Base-by-base conservation (phyloP, 2,113 vertebrate genomes). In the Ageneiosus marmoratus region DNA sequence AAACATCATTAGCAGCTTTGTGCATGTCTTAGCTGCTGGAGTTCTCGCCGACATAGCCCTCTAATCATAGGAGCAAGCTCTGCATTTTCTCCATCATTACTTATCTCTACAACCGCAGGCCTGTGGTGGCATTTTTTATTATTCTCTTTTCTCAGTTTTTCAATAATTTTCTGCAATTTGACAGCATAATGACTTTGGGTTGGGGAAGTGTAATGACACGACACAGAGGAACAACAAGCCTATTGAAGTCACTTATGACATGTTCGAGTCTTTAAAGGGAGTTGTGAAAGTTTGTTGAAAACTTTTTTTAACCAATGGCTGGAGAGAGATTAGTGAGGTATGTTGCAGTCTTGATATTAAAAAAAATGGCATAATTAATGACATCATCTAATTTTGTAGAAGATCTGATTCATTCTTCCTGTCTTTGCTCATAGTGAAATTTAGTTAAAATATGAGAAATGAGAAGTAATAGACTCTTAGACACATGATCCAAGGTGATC, bases 61-160 rank as follows among this genome's bases (percentile, higher is more conserved):
- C 12, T 53, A 56, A 75, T 62, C 80, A 82, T 8, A 55, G 46
- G 74, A 27, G 29, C 34, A 27, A n/a, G 62, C 80, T 16, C 32
- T 24, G 11, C 24, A 32, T 60, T 55, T 83, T 56, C 73, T 29
- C 29, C 32, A 3, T 13, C 58, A 27, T 76, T 16, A 20, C 56
- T 76, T 76, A 76, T 67, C 81, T 67, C 34, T 2, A 6, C n/a
- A 10, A 75, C 73, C 22, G 7, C 77, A 48, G 77, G 77, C 73
- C 32, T 27, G 15, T 3, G 7, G n/a, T 22, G 48, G 32, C 34
- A 2, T 18, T 41, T 51, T 53, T 50, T n/a, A 77, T 77, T 46
- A 27, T 18, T 67, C 22, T 8, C n/a, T 41, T 12, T 60, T 9
- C 67, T 44, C n/a, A 18, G 11, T n/a, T 51, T 27, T 53, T 53